These are phyloP conservation scores for Etheostoma spectabile DNA, from an alignment of 2,113 vertebrate genomes.

Conservation along the genomic window DNA sequence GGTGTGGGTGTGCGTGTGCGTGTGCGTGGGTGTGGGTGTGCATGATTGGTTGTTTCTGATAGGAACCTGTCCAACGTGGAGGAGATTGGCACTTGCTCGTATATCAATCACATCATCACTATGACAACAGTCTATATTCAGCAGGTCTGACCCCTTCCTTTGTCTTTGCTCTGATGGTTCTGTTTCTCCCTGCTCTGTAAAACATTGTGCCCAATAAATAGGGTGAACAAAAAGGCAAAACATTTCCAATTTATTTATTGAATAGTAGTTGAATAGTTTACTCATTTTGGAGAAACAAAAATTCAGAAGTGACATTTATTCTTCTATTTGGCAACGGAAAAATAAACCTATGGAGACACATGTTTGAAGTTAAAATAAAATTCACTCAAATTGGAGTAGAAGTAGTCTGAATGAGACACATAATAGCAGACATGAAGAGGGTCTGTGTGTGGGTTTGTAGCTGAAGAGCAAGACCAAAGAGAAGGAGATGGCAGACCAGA, in stretches of 20 bases:
- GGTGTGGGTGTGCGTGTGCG: too few species aligned
- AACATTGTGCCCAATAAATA: not conserved
- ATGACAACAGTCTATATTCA: slow-evolving; percentile 99
- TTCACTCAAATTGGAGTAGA: not conserved
- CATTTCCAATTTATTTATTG: too few species aligned
- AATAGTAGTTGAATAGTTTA: not conserved
- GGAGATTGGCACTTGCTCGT: slow-evolving; percentile 97
- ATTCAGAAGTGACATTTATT: not conserved
- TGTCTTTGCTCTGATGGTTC: not conserved
- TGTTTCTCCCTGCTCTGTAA: not conserved
- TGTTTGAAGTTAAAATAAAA: not conserved
- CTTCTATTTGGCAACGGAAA: not conserved
- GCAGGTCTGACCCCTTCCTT: slow-evolving; percentile 84
- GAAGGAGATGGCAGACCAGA: slow-evolving; percentile 96
- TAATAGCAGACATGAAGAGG: not conserved
- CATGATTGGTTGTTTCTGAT: slow-evolving; percentile 16
- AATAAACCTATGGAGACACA: not conserved
- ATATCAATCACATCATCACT: slow-evolving; percentile 97
- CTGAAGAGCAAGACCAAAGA: slow-evolving; percentile 98
- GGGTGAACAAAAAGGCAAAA: too few species aligned
- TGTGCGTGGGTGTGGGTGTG: slow-evolving; percentile 4
- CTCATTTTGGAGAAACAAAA: not conserved
- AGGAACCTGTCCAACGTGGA: slow-evolving; percentile 98
- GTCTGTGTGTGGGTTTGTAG: slow-evolving; percentile 71
- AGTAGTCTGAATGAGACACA: not conserved